Evolutionary conservation across 2,888 invertebrate species (phyloP).

Genomic region (Drosophila quinaria): DNA sequence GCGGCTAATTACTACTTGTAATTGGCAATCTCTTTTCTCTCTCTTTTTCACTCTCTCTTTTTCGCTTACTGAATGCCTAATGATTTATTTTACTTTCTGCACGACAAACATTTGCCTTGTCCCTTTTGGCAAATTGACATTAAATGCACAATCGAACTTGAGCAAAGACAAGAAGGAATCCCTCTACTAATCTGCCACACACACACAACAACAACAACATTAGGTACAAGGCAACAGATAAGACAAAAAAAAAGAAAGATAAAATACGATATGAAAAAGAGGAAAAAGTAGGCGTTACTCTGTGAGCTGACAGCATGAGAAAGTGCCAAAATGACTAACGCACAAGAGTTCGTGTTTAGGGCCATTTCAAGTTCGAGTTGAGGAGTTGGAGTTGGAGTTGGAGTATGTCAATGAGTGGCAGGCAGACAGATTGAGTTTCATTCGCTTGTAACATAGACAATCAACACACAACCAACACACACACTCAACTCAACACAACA

Average conservation of each 20-base stretch:
- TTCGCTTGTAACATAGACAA: constrained; percentile 61
- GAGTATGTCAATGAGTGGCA: constrained; percentile 51
- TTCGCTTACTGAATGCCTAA: constrained; percentile 21
- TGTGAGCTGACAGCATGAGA: constrained; percentile 77
- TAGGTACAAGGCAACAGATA: constrained; percentile 17
- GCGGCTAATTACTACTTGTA: constrained; percentile 61
- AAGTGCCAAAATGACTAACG: constrained; percentile 81
- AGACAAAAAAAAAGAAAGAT: constrained; percentile 4
- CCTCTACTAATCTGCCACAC: constrained; percentile 69
- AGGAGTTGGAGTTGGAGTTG: background rate
- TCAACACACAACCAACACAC: constrained; percentile 25
- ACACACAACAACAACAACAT: constrained; percentile 18
- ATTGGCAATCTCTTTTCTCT: constrained; percentile 36
- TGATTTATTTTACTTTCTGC: constrained; percentile 63
- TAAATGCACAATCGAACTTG: constrained; percentile 74
- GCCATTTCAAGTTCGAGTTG: constrained; percentile 7
- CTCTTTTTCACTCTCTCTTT: background rate
- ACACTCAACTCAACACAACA: background rate
- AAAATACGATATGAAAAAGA: background rate
- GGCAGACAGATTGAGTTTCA: constrained; percentile 82
- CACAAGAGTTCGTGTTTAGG: constrained; percentile 45
- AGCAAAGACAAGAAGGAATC: constrained; percentile 28
- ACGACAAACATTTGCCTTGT: constrained; percentile 50
- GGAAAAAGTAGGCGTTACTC: constrained; percentile 63
- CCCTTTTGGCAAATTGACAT: constrained; percentile 63